These are phyloP conservation scores for Rhyzopertha dominica DNA, from an alignment of 1,140 invertebrate species.

Conservation along the genomic window DNA sequence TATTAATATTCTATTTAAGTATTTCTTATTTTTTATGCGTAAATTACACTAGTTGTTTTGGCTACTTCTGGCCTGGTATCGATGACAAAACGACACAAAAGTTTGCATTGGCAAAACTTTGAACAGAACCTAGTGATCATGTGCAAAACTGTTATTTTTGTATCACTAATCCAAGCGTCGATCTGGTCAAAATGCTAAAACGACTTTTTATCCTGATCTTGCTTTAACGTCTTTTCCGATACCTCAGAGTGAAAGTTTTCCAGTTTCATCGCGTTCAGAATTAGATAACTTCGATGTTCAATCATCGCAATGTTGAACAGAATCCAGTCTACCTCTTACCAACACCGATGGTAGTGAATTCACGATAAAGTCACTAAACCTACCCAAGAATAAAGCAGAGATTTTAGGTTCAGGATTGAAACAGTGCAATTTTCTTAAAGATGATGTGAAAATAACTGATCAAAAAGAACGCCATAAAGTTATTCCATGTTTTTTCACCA, in stretches of 20 bases:
- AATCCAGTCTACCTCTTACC: conserved; percentile 4
- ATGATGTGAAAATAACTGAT: too few relatives aligned
- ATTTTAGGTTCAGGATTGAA: too few relatives aligned
- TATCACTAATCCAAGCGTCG: too few relatives aligned
- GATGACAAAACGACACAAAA: not conserved
- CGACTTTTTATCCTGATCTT: not conserved
- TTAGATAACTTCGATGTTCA: conserved; percentile 1
- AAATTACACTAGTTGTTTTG: too few relatives aligned
- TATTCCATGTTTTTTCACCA: too few relatives aligned
- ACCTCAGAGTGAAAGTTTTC: conserved; percentile 1
- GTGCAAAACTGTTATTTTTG: too few relatives aligned
- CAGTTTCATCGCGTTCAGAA: conserved; percentile 4
- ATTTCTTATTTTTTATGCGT: conserved; percentile 12
- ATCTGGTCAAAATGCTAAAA: not conserved
- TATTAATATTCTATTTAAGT: conserved; percentile 1
- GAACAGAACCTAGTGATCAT: conserved; percentile 12
- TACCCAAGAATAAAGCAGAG: not conserved
- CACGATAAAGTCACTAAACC: not conserved
- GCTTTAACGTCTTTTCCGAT: conserved; percentile 4
- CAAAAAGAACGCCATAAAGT: too few relatives aligned
- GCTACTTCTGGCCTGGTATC: not conserved
- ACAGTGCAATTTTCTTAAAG: too few relatives aligned
- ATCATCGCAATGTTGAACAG: conserved; percentile 5
- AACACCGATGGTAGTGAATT: not conserved
- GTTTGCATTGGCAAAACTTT: conserved; percentile 8